Evolutionary conservation across 2,113 vertebrate species (phyloP).

Genomic region (Podocnemis expansa): DNA sequence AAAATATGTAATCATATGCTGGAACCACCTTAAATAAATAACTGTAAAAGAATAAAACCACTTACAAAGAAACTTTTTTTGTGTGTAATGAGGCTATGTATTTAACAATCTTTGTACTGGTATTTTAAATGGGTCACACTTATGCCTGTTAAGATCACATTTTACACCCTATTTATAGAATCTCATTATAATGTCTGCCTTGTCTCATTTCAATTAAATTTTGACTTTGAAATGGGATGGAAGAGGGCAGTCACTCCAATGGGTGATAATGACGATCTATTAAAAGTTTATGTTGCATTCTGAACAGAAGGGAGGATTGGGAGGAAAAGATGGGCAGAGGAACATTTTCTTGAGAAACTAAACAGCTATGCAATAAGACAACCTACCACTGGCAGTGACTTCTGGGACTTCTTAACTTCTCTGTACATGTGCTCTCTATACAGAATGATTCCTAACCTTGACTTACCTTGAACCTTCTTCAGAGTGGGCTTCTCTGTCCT

Average conservation of each 20-base stretch:
- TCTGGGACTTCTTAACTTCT: accelerated
- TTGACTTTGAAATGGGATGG: conserved; percentile 44
- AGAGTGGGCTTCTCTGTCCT: background rate
- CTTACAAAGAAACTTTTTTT: background rate
- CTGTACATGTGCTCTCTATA: accelerated
- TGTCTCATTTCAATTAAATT: conserved; percentile 47
- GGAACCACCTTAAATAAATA: conserved; percentile 2
- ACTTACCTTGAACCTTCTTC: background rate
- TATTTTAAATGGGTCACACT: conserved; percentile 36
- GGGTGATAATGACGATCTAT: background rate
- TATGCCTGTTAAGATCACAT: conserved; percentile 22
- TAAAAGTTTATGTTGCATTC: background rate
- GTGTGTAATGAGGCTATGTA: background rate
- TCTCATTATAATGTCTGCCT: background rate
- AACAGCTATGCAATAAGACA: background rate
- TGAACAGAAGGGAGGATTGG: background rate
- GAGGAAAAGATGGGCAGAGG: background rate
- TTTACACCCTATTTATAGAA: conserved; percentile 42
- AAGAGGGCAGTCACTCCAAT: background rate
- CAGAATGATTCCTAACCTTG: background rate
- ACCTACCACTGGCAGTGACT: background rate
- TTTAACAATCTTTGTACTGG: background rate
- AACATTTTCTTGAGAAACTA: background rate
- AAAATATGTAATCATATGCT: conserved; percentile 36
- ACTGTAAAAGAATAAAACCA: conserved; percentile 4